Conservation (phyloP, 1,140 invertebrate genomes). For the Caenorhabditis remanei region DNA sequence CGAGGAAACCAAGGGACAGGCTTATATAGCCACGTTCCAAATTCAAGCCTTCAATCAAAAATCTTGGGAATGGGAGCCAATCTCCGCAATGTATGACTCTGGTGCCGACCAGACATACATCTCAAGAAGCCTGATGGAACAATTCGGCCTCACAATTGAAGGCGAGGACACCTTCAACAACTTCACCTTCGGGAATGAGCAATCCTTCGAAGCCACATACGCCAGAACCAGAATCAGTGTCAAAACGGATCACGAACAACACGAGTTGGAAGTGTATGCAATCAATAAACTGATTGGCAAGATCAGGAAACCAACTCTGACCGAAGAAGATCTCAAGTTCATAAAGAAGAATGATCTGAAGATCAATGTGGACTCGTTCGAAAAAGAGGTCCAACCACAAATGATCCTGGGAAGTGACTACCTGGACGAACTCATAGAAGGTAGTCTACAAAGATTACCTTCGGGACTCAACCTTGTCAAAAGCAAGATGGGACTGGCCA, state of each 20-base stretch:
- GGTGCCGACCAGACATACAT: background rate
- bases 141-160: too few relatives aligned
- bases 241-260: background rate
- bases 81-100: background rate
- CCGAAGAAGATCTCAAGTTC: background rate
- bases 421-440: background rate
- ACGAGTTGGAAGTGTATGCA: background rate
- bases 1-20: too few relatives aligned
- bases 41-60: too few relatives aligned
- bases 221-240: background rate
- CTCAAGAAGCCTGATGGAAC: background rate
- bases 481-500: background rate
- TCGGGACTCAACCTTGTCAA: background rate
- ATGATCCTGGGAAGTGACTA: conserved; percentile 35
- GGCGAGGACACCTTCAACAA: too few relatives aligned
- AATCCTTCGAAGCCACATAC: too few relatives aligned
- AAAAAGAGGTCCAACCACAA: background rate
- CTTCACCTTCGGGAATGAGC: too few relatives aligned
- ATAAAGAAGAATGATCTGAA: background rate
- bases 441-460: background rate
- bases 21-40: too few relatives aligned
- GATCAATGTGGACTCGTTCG: background rate
- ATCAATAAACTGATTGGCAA: too few relatives aligned
- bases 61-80: background rate
- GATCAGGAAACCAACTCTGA: background rate